A percentile compares a stretch with the other conserved stretches of the same genome.
These are phyloP conservation scores for Sibirionetta formosa DNA, from an alignment of 2,797 vertebrate genomes.

Conservation along the genomic window DNA sequence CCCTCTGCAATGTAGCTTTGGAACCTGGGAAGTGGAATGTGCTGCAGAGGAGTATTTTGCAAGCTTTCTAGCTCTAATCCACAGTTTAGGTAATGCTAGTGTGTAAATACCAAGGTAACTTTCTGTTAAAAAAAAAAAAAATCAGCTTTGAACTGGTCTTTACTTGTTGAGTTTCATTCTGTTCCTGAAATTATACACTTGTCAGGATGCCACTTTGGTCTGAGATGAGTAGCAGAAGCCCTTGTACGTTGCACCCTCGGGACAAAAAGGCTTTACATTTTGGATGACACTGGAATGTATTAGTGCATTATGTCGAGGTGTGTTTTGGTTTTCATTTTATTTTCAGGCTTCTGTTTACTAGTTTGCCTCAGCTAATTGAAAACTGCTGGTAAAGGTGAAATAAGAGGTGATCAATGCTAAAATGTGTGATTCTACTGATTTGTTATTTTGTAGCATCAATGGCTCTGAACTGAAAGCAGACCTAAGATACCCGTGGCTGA, in stretches of 20 bases:
- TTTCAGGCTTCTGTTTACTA: slow-evolving; percentile 58
- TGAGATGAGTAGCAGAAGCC: slow-evolving; percentile 64
- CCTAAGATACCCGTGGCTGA: background rate
- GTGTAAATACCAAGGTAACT: slow-evolving; percentile 58
- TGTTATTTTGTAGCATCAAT: background rate
- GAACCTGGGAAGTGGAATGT: background rate
- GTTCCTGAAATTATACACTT: slow-evolving; percentile 55
- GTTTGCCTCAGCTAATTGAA: slow-evolving; percentile 54
- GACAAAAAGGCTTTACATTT: slow-evolving; percentile 42
- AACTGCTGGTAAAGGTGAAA: background rate
- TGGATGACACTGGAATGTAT: slow-evolving; percentile 71
- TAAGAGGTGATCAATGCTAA: background rate
- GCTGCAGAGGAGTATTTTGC: slow-evolving; percentile 9
- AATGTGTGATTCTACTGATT: background rate
- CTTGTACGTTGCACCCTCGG: slow-evolving; percentile 46
- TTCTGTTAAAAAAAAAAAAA: background rate
- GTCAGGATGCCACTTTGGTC: slow-evolving; percentile 57
- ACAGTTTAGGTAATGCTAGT: slow-evolving; percentile 13
- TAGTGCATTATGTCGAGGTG: slow-evolving; percentile 48
- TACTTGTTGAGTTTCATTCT: slow-evolving; percentile 74
- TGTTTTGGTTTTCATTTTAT: slow-evolving; percentile 18
- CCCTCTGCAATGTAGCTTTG: background rate
- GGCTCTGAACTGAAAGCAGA: background rate
- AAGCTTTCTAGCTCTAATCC: slow-evolving; percentile 54
- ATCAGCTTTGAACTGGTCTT: slow-evolving; percentile 76